A percentile compares a stretch with the other conserved stretches of the same genome.
phyloP scores from a whole-genome alignment of 92 coral and sea anemone species.

The Palythoa grandis region DNA sequence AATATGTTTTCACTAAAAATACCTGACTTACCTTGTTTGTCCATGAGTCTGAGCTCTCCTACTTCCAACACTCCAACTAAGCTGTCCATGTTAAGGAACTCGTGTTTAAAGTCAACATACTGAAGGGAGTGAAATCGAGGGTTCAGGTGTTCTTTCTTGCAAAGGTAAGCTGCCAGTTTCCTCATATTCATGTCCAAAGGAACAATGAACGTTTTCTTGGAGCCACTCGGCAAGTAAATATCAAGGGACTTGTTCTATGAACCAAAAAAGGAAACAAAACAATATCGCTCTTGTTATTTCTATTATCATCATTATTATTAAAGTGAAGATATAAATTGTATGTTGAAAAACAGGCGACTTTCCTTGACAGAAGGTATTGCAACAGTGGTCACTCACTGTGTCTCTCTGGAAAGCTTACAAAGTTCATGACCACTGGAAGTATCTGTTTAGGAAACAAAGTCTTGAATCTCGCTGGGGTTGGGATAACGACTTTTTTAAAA shows the following conservation, averaged over 20 bases:
- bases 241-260: conserved; percentile 62
- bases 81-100: conserved; percentile 58
- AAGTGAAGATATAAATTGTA: no score
- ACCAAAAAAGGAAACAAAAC: neutral
- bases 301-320: neutral
- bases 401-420: no score
- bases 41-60: conserved; percentile 69
- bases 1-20: neutral
- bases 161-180: conserved; percentile 55
- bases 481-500: no score
- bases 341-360: no score
- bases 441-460: no score
- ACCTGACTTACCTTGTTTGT: conserved; percentile 63
- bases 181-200: conserved; percentile 69
- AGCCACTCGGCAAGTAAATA: conserved; percentile 61
- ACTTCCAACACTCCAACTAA: conserved; percentile 59
- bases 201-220: conserved; percentile 56
- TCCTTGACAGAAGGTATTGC: no score
- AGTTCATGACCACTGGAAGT: no score
- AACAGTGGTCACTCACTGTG: no score
- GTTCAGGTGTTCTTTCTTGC: conserved; percentile 67
- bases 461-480: no score
- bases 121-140: conserved; percentile 74
- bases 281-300: neutral
- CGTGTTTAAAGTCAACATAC: conserved; percentile 74